Conservation (phyloP, 2,888 invertebrate genomes). For the Lottia scabra region DNA sequence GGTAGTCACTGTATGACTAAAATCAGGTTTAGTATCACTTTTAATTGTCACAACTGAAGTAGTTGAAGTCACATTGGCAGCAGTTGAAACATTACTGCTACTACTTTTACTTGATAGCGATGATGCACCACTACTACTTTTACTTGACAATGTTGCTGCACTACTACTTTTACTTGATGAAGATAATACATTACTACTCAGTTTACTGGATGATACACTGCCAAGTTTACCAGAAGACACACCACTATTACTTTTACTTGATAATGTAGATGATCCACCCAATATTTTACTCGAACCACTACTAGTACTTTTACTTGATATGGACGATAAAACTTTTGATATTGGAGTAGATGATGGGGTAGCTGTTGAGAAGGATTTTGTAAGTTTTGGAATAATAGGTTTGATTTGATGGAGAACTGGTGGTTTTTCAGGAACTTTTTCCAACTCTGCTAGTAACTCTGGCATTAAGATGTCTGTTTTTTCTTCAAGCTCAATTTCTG, state of each 20-base stretch:
- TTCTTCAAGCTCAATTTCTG: neutral
- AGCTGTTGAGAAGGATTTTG: neutral
- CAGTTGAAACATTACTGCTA: slow-evolving; percentile 12
- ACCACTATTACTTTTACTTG: slow-evolving; percentile 12
- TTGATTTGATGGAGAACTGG: neutral
- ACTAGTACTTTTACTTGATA: no score
- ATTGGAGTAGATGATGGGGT: no score
- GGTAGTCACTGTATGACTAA: slow-evolving; percentile 7
- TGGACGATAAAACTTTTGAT: no score
- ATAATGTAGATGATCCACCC: no score
- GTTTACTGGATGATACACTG: neutral
- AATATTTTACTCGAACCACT: no score
- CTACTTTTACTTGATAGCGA: slow-evolving; percentile 5
- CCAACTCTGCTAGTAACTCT: slow-evolving; percentile 1
- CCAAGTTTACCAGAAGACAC: slow-evolving; percentile 3
- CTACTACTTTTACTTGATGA: no score
- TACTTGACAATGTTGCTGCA: no score
- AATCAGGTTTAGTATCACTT: slow-evolving; percentile 19
- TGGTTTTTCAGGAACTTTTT: slow-evolving; percentile 3
- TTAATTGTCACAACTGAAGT: slow-evolving; percentile 19
- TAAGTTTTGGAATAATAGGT: slow-evolving; percentile 20
- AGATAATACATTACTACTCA: no score
- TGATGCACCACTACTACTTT: no score
- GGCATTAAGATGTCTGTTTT: neutral
- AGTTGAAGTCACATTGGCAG: slow-evolving; percentile 21